These are phyloP conservation scores for Gymnocheta viridis DNA, from an alignment of 2,888 invertebrate species.

Conservation along the genomic window DNA sequence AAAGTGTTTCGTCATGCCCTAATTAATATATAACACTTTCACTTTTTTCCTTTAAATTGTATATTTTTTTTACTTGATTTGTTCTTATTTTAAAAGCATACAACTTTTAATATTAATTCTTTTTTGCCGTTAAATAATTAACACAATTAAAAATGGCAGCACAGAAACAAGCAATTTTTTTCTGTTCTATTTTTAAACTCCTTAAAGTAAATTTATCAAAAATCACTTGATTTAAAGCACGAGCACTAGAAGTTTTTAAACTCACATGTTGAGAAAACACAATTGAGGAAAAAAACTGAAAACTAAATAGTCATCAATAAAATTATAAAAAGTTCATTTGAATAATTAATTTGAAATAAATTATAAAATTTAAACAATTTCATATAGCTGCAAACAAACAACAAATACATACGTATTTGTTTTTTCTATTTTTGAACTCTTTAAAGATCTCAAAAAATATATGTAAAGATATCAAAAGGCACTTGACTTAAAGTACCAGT, in stretches of 20 bases:
- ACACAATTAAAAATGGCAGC: conserved; percentile 9
- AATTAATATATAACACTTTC: not conserved
- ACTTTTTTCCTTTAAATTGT: not conserved
- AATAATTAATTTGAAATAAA: not conserved
- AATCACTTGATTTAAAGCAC: not conserved
- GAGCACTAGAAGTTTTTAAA: not conserved
- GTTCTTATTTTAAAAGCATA: not conserved
- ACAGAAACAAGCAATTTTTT: not conserved
- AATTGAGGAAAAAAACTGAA: not conserved
- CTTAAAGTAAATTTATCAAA: not conserved
- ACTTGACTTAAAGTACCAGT: too few species aligned
- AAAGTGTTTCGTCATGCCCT: too few species aligned
- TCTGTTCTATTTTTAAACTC: not conserved
- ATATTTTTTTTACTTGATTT: not conserved
- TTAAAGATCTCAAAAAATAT: too few species aligned
- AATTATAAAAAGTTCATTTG: not conserved
- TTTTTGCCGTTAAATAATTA: not conserved
- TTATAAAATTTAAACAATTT: not conserved
- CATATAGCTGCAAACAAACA: too few species aligned
- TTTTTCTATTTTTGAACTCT: too few species aligned
- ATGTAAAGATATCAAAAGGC: too few species aligned
- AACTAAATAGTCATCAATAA: not conserved
- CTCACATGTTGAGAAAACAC: not conserved
- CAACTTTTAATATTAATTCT: not conserved
- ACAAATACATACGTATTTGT: too few species aligned